Base-by-base conservation (phyloP, 1,140 invertebrate genomes). In the Acromyrmex echinatior region DNA sequence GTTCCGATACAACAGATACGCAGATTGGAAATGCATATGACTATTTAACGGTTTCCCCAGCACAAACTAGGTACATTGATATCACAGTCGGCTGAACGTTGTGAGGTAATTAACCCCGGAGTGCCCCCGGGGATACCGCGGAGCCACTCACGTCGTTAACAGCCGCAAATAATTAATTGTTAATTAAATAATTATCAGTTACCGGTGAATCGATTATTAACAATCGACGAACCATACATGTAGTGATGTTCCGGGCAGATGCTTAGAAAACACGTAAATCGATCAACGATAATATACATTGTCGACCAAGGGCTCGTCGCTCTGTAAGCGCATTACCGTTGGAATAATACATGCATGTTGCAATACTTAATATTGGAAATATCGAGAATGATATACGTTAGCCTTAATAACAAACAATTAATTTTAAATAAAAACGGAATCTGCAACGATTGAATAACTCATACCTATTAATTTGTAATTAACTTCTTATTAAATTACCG, bases 141-240 rank as follows among this genome's bases (percentile, higher is more conserved):
- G 56, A 74, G 80, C 80, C 25, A 84, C 70, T 84, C 80, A 84
- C 56, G 80, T 84, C 80, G 71, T 84, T 84, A 84, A 76, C 80
- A 84, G 70, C 80, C 80, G 70, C 80, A 74, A 84, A 84, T 84
- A 84, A 84, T 84, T 84, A 84, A 84, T 84, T 84, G 68, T 84
- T 84, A 84, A 84, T 84, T 84, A 84, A 84, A 84, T 84, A 84
- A 84, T 84, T 84, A 84, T 84, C 80, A 84, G 70, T 74, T 84
- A 51, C 80, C 56, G 39, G 70, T 58, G 39, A 84, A 84, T 84
- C 70, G 80, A 58, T 84, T 84, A 84, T 84, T 84, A 84, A 74
- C 80, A 76, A 84, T 84, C 80, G 80, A 74, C 70, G 80, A 51
- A 84, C 25, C 70, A 28, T 74, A 25, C 53, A 35, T 49, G 31